Evolutionary conservation across 2,113 vertebrate species (phyloP), one percentile per base, ranked within the genome.

Genomic region (Smithornis capensis): DNA sequence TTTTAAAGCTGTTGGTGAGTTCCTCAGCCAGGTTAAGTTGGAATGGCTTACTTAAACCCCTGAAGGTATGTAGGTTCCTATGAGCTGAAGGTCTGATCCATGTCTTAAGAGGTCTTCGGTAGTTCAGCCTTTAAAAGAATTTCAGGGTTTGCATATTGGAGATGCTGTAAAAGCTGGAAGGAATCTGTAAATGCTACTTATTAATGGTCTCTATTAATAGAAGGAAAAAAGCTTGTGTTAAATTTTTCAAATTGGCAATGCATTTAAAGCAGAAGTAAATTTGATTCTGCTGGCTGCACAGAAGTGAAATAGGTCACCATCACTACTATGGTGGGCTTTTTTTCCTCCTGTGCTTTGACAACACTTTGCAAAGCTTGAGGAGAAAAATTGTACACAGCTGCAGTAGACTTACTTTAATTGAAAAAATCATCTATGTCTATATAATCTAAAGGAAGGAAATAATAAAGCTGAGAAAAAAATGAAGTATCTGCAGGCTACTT

Each of bases 181-280:
- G 28, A 85, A 59, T 91, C 80, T 87, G 44, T 89, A 89, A 92
- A 42, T 88, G 81, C 95, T 89, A 78, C 64, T 94, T 96, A 92
- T 86, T 94, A 96, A 95, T 96, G 77, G 45, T 63, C 10, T 93
- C 38, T 91, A 71, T 93, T 95, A 95, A 91, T 75, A 93, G 89
- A 78, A 73, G 38, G 50, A n/a, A 55, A 73, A 90, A 84, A 67
- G 19, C 56, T 81, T 22, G 25, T 87, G 45, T 90, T 97, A 94
- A 92, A 69, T 93, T 95, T 96, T 97, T 95, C 67, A 92, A 87
- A 90, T 93, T 87, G 85, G 63, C 79, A 86, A 11, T 89, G 40
- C 73, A 50, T 93, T 96, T 95, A 85, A 96, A 95, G 64, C 76
- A 94, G 91, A 81, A 96, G 45, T 90, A 87, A 80, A 78, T 96